These are phyloP conservation scores for Junco hyemalis DNA, from an alignment of 2,113 vertebrate genomes.

Conservation along the genomic window DNA sequence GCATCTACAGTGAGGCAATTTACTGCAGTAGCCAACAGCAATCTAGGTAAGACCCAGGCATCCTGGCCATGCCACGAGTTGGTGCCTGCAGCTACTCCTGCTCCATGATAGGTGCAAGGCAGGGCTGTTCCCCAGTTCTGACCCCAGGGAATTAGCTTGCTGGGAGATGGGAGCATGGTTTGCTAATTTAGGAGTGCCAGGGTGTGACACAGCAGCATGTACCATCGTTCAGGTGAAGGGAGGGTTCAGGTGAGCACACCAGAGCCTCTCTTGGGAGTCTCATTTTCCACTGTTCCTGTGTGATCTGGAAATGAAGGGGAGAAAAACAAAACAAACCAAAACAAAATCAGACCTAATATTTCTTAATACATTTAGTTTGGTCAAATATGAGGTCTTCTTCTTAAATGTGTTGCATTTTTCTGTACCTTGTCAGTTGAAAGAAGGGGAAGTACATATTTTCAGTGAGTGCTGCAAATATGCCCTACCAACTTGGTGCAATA, in stretches of 20 bases:
- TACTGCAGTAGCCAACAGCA: background rate
- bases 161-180: background rate
- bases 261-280: background rate
- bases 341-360: background rate
- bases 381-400: background rate
- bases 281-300: background rate
- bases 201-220: background rate
- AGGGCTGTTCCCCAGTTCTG: background rate
- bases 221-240: background rate
- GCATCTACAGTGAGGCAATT: background rate
- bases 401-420: background rate
- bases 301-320: background rate
- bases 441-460: background rate
- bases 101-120: background rate
- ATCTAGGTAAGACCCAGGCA: fast-evolving
- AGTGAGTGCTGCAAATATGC: background rate
- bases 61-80: background rate
- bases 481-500: background rate
- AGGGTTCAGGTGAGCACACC: background rate
- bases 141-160: background rate
- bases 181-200: background rate
- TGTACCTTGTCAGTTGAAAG: background rate
- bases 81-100: background rate
- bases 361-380: background rate
- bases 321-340: background rate